Evolutionary conservation across 2,888 invertebrate species (phyloP).

Genomic region (Bombylius discolor): DNA sequence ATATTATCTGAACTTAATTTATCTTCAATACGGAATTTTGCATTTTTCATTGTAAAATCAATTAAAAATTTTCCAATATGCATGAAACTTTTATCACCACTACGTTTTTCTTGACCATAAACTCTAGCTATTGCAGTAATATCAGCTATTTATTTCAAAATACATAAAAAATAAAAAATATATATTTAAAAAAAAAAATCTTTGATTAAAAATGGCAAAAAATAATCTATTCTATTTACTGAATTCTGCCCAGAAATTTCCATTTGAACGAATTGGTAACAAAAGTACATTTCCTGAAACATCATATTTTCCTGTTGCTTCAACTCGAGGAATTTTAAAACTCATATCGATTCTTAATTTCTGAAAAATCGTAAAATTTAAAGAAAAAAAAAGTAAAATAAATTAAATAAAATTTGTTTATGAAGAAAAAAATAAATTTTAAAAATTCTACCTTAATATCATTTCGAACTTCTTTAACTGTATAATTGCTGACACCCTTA

Average conservation of each 20-base stretch:
- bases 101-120: slow-evolving; percentile 51
- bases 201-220: background rate
- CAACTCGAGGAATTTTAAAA: slow-evolving; percentile 49
- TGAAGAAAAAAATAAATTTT: background rate
- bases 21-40: slow-evolving; percentile 58
- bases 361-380: slow-evolving; percentile 24
- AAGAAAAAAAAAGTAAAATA: background rate
- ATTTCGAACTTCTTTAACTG: slow-evolving; percentile 54
- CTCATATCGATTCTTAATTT: slow-evolving; percentile 50
- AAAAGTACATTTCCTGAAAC: slow-evolving; percentile 63
- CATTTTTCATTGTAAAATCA: slow-evolving; percentile 56
- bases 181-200: background rate
- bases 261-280: slow-evolving; percentile 64
- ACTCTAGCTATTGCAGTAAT: slow-evolving; percentile 57
- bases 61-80: slow-evolving; percentile 51
- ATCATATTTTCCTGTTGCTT: slow-evolving; percentile 62
- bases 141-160: slow-evolving; percentile 43
- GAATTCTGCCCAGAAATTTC: slow-evolving; percentile 70
- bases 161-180: background rate
- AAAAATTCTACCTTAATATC: slow-evolving; percentile 18
- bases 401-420: background rate
- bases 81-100: slow-evolving; percentile 51
- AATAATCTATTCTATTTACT: slow-evolving; percentile 40
- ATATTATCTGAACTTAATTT: slow-evolving; percentile 62
- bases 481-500: slow-evolving; percentile 61